phyloP scores from a whole-genome alignment of 2,113 vertebrate species.

The Tauraco erythrolophus region DNA sequence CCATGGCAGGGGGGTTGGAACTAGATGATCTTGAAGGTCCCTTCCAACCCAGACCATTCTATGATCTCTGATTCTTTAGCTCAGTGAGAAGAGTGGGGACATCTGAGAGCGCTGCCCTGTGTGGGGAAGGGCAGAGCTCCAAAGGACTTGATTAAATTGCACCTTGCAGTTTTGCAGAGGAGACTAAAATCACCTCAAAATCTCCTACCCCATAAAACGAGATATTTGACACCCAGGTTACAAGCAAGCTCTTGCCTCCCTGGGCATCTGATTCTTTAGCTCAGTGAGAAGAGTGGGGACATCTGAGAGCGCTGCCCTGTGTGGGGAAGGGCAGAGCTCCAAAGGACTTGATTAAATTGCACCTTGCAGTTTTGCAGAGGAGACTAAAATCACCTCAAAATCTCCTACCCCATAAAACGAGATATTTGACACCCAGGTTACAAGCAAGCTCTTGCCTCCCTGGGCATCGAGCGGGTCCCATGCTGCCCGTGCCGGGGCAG shows the following conservation, averaged over 20 bases:
- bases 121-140: not conserved
- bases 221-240: not conserved
- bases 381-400: not conserved
- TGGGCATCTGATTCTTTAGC: not conserved
- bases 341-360: not conserved
- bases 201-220: not conserved
- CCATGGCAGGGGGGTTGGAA: no score
- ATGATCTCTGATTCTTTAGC: not conserved
- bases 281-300: not conserved
- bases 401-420: not conserved
- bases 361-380: not conserved
- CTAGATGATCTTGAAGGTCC: no score
- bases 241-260: not conserved
- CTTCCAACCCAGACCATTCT: no score
- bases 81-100: not conserved
- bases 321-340: not conserved
- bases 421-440: not conserved
- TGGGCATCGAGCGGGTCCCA: accelerated
- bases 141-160: not conserved
- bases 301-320: not conserved
- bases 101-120: not conserved
- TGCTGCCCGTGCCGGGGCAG: not conserved
- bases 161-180: not conserved
- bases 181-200: not conserved
- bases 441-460: not conserved